Conservation (phyloP, 2,888 invertebrate genomes). For the Dinocampus coccinellae region DNA sequence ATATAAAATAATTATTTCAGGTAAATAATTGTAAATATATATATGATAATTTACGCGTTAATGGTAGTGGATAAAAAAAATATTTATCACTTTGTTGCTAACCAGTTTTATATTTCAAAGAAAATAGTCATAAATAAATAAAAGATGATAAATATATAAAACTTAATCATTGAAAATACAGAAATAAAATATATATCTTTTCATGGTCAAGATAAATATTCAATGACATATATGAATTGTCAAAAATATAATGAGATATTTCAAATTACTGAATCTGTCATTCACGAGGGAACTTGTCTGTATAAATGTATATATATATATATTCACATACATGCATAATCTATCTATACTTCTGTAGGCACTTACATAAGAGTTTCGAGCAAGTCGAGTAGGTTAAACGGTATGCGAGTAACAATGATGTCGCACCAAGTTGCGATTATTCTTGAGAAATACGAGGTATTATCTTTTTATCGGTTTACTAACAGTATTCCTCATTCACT, state of each 20-base stretch:
- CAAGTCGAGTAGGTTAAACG: slow-evolving; percentile 44
- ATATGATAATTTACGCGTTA: not conserved
- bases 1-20: not conserved
- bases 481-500: not conserved
- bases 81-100: not conserved
- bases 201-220: not conserved
- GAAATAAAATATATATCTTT: not conserved
- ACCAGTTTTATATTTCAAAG: not conserved
- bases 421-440: slow-evolving; percentile 28
- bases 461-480: slow-evolving; percentile 9
- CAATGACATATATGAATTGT: not conserved
- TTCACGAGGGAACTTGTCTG: slow-evolving; percentile 10
- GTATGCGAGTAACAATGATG: slow-evolving; percentile 47
- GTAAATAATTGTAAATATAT: not conserved
- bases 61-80: not conserved
- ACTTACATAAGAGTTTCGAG: slow-evolving; percentile 27
- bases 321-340: not conserved
- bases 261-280: slow-evolving; percentile 9
- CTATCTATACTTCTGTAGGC: slow-evolving; percentile 14
- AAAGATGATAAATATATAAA: not conserved
- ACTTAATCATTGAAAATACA: not conserved
- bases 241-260: not conserved
- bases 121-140: not conserved
- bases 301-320: not conserved
- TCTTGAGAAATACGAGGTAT: not conserved